phyloP scores from a whole-genome alignment of 2,888 invertebrate genomes.

The Synergus umbraculus region DNA sequence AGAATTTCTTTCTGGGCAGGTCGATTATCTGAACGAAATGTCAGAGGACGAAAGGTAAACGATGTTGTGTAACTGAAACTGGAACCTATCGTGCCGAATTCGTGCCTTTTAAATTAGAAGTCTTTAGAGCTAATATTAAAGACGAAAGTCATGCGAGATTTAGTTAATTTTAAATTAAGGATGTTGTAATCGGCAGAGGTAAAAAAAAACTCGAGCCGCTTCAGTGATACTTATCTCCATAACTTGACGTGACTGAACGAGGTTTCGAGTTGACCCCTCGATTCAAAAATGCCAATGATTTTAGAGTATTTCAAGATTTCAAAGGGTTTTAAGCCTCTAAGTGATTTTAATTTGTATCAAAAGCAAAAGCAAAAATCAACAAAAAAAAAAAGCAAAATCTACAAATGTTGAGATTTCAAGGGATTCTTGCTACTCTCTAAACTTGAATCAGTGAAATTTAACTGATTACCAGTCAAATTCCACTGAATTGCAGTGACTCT shows the following conservation, averaged over 20 bases:
- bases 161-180: not conserved
- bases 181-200: not conserved
- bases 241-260: not conserved
- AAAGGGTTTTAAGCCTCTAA: too few species aligned
- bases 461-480: too few species aligned
- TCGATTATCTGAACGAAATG: constrained; percentile 60
- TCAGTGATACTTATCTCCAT: not conserved
- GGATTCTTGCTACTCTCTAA: not conserved
- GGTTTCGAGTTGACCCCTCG: not conserved
- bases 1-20: constrained; percentile 41
- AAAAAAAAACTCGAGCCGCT: not conserved
- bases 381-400: too few species aligned
- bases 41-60: constrained; percentile 53
- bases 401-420: too few species aligned
- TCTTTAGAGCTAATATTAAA: constrained; percentile 10
- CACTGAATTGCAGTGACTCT: too few species aligned
- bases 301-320: too few species aligned
- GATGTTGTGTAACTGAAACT: constrained; percentile 40
- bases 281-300: too few species aligned
- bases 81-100: constrained; percentile 1
- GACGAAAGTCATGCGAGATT: not conserved
- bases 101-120: not conserved
- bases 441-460: too few species aligned
- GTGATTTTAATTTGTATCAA: too few species aligned
- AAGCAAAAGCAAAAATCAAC: too few species aligned